A percentile compares a stretch with the other conserved stretches of the same genome.
phyloP scores from a whole-genome alignment of 2,888 invertebrate species.

The Callosobruchus maculatus region DNA sequence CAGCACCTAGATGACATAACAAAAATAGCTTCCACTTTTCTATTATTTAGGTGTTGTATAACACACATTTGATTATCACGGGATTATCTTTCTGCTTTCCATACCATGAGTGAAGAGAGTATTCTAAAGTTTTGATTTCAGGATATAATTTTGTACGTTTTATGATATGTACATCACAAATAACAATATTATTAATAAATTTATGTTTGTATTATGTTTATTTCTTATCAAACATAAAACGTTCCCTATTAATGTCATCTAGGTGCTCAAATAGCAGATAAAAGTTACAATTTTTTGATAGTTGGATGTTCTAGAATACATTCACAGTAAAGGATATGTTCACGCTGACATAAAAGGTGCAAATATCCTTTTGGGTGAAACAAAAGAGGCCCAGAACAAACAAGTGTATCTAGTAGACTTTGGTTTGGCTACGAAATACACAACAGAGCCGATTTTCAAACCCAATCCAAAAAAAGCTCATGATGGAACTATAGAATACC shows the following conservation, averaged over 20 bases:
- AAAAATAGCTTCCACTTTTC: too few species aligned
- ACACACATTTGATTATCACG: too few species aligned
- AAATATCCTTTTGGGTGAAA: slow-evolving; percentile 79
- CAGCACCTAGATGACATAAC: not conserved
- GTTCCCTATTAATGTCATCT: not conserved
- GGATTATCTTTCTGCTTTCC: too few species aligned
- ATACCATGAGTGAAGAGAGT: too few species aligned
- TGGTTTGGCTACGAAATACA: slow-evolving; percentile 79
- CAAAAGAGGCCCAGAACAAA: slow-evolving; percentile 58
- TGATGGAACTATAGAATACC: slow-evolving; percentile 96
- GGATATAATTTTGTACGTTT: too few species aligned
- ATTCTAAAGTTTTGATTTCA: too few species aligned
- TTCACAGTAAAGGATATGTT: slow-evolving; percentile 85
- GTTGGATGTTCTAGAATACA: slow-evolving; percentile 87
- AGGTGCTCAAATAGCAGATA: not conserved
- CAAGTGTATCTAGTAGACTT: slow-evolving; percentile 90
- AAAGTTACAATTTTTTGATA: slow-evolving; percentile 46
- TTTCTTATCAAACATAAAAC: not conserved
- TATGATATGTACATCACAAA: too few species aligned
- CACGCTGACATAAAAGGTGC: slow-evolving; percentile 96
- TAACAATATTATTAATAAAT: too few species aligned
- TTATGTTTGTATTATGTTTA: not conserved
- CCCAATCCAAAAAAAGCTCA: slow-evolving; percentile 90
- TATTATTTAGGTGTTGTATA: too few species aligned
- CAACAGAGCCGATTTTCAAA: slow-evolving; percentile 71